Percentiles rank a stretch among this genome's conserved stretches.
These are phyloP conservation scores for Gambusia affinis DNA, from an alignment of 2,113 vertebrate species.

Conservation along the genomic window DNA sequence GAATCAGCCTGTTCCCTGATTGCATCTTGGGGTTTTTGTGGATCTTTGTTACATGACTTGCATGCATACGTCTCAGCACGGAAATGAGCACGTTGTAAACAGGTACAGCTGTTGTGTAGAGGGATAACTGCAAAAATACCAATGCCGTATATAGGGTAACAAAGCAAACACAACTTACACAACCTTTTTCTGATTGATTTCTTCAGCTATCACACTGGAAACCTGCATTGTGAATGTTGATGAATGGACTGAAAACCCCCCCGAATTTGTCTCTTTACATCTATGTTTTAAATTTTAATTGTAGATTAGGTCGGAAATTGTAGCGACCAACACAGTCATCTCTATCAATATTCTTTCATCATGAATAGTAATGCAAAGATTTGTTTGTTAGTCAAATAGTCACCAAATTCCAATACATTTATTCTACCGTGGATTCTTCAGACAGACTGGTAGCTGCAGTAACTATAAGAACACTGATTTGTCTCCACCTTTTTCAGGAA, in stretches of 20 bases:
- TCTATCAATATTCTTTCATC: neutral
- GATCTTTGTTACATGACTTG: slow-evolving; percentile 48
- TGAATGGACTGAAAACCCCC: neutral
- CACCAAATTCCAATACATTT: neutral
- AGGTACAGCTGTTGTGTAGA: slow-evolving; percentile 60
- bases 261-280: neutral
- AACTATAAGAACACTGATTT: neutral
- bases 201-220: neutral
- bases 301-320: too few relatives aligned
- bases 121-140: slow-evolving; percentile 40
- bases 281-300: neutral
- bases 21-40: slow-evolving; percentile 47
- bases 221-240: neutral
- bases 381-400: too few relatives aligned
- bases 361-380: neutral
- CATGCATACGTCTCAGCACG: slow-evolving; percentile 44
- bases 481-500: neutral
- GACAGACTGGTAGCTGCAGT: neutral
- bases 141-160: slow-evolving; percentile 13
- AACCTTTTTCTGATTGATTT: slow-evolving; percentile 35
- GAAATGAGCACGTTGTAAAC: slow-evolving; percentile 56
- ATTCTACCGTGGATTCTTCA: neutral
- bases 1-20: slow-evolving; percentile 49
- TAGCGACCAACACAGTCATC: neutral
- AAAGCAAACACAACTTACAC: slow-evolving; percentile 8